Evolutionary conservation across 1,140 invertebrate species (phyloP), one percentile per base, ranked within the genome.

Genomic region (Bombus sylvicola): DNA sequence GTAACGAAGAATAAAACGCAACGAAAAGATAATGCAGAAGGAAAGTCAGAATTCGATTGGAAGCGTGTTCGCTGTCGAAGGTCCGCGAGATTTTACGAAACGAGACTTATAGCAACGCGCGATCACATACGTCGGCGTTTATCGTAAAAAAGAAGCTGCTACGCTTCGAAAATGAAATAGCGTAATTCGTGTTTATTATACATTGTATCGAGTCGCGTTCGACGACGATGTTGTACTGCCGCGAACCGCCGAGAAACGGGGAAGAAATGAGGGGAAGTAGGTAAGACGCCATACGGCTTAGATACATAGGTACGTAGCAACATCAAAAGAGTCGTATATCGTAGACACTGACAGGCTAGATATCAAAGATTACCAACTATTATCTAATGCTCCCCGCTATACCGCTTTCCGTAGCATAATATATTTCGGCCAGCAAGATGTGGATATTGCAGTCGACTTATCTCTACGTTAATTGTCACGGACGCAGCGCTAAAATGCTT

Each of bases 401-500:
- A 68, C 37, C 73, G 68, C 72, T 37, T 87, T 68, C 34, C 72
- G 76, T 72, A 79, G 82, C 74, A 83, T 89, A 83, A 89, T 89
- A 89, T 89, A 89, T 89, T 87, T 87, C 81, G 84, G 73, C 81
- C 85, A 81, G 82, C 78, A 85, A 81, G 85, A 89, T 84, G 75
- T 82, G 86, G 71, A 79, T 72, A 86, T 68, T 85, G 82, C 89
- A 90, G 88, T 90, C 88, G 82, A 90, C 88, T 90, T 88, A 90
- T 90, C 41, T 86, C 83, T 81, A 85, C 88, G 89, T 90, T 90
- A 87, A 91, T 89, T 91, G 81, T 90, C 75, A 90, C 80, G 88
- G 90, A 92, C 87, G 90, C 91, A 92, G 91, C 91, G 75, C 85
- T 91, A 89, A 90, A 91, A 91, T 91, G 88, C 83, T 89, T 90